Base-by-base conservation (phyloP, 2,888 invertebrate species). In the Zeuzera pyrina region DNA sequence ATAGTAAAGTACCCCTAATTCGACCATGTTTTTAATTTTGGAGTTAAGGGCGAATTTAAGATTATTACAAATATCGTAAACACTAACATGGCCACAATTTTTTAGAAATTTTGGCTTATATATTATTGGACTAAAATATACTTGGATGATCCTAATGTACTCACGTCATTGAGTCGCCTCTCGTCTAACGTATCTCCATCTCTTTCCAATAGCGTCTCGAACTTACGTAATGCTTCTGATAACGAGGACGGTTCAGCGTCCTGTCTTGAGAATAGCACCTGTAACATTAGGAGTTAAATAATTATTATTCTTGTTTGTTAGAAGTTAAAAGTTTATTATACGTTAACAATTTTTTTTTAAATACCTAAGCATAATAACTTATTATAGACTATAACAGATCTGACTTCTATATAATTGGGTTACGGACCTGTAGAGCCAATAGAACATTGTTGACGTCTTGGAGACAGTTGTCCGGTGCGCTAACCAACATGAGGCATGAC, bases 181-280 rank as follows among this genome's bases (percentile, higher is more conserved):
- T 30, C 15, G 8, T 49, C 39, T 3, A 45, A 7, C 12, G 15
- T 35, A 15, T 8, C 33, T 8, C 29, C 33, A 2, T 38, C 30
- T 0, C 16, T 36, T 1, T 34, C 16, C 1, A 67, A 33, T 0
- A 61, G 2, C 2, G 8, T 10, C 11, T 66, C 56, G 3, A 70
- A 40, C 19, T 54, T 52, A 0, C 32, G 32, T 1, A 72, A 22
- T 0, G 49, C 53, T 30, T 42, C 41, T 0, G 39, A 41, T 1
- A 65, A 33, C 0, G 52, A 38, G 3, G 39, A 36, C 0, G 60
- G 41, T n/a, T 60, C 63, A 0, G 49, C 46, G 3, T 57, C 52
- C 7, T 42, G 43, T 2, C 53, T 54, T 8, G 57, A 48, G 14
- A 70, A 51, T 32, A 69, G 46, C 15, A 57, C 45, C 70, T 71